Evolutionary conservation across 2,888 invertebrate species (phyloP).

Genomic region (Oegoconia quadripuncta): DNA sequence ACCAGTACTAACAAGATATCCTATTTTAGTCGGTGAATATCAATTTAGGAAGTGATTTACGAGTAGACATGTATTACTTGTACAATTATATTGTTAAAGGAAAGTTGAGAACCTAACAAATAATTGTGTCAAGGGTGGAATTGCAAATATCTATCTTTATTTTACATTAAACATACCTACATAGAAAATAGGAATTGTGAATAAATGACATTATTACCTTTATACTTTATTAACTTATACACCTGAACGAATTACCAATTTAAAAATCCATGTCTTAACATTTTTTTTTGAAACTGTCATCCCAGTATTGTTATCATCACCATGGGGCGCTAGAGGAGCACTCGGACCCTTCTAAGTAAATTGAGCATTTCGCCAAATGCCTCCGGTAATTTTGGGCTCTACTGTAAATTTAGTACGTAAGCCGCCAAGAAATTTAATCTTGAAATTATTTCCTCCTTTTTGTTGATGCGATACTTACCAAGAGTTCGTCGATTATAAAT

Average conservation of each 20-base stretch:
- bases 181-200: too few species aligned
- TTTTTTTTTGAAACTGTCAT: constrained; percentile 33
- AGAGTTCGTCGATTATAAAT: constrained; percentile 33
- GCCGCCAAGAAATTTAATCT: constrained; percentile 65
- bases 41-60: too few species aligned
- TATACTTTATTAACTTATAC: too few species aligned
- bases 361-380: constrained; percentile 66
- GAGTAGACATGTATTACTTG: too few species aligned
- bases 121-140: too few species aligned
- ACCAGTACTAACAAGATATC: too few species aligned
- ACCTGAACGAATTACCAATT: too few species aligned
- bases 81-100: too few species aligned
- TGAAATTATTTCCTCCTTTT: constrained; percentile 47
- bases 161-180: too few species aligned
- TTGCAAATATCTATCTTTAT: too few species aligned
- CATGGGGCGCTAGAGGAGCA: constrained; percentile 35
- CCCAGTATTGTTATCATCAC: constrained; percentile 57
- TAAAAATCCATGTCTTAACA: constrained; percentile 1
- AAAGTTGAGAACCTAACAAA: too few species aligned
- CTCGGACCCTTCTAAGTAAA: constrained; percentile 51
- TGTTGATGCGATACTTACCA: constrained; percentile 31
- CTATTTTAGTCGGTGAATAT: constrained; percentile 6
- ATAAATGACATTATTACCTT: too few species aligned
- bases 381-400: constrained; percentile 59
- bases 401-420: constrained; percentile 64